phyloP scores from a whole-genome alignment of 2,113 vertebrate genomes.

The Phalacrocorax brasilianus region DNA sequence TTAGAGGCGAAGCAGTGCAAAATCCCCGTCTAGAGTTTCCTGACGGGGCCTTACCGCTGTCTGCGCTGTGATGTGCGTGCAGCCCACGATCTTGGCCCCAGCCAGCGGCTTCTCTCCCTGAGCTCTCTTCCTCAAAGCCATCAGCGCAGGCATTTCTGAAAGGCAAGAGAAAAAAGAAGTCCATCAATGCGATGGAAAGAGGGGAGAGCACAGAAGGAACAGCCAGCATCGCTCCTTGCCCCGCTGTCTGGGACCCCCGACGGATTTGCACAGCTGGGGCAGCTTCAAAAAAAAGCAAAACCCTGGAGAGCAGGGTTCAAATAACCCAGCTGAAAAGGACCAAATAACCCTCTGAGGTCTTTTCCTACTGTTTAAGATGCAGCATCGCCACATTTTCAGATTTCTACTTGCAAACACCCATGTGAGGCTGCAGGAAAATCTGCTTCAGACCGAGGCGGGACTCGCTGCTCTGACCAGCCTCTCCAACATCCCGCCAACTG shows the following conservation, averaged over 20 bases:
- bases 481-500: fast-evolving
- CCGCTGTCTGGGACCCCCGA: fast-evolving
- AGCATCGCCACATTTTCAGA: background rate
- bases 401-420: background rate
- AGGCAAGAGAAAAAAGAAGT: background rate
- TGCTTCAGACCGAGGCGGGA: background rate
- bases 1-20: background rate
- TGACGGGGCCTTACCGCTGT: slow-evolving; percentile 84
- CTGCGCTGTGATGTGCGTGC: slow-evolving; percentile 97
- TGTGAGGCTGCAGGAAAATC: background rate
- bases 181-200: background rate
- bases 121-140: slow-evolving; percentile 97
- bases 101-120: slow-evolving; percentile 97
- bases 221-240: background rate
- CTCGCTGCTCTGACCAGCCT: background rate
- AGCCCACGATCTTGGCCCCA: slow-evolving; percentile 97
- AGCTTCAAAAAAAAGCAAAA: background rate
- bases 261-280: fast-evolving
- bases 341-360: background rate
- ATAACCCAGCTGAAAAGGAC: background rate
- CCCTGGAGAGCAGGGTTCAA: too few species aligned
- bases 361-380: fast-evolving
- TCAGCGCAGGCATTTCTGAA: slow-evolving; percentile 96
- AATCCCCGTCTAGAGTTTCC: fast-evolving
- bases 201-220: background rate